Evolutionary conservation across 2,888 invertebrate genomes (phyloP), one percentile per base, ranked within the genome.

Genomic region (Ferdinandea cuprea): DNA sequence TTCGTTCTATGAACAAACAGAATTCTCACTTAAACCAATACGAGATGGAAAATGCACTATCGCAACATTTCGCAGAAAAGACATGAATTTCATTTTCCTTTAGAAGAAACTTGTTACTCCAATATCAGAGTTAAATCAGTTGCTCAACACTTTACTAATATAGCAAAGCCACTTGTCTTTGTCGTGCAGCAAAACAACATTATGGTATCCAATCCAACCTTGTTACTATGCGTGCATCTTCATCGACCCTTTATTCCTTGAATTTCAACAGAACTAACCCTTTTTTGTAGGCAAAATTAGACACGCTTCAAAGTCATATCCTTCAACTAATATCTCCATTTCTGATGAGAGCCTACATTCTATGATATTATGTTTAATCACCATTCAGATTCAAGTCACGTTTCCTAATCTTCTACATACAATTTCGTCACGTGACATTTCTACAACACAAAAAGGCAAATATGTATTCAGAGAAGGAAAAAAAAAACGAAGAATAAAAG

Each of bases 381-480:
- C 5, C 30, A 46, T 73, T 48, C 28, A 13, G 6, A 73, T 46
- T 54, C 73, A 30, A 19, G 63, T 63, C 73, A 73, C 73, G 73
- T 73, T 63, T 56, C 30, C 28, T 48, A 37, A 56, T 73, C 44
- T 48, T 63, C 54, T 48, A 63, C 73, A 63, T 56, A 73, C 44
- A 44, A 72, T 56, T 73, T 21, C n/a, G 63, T 73, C 63, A 63
- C 63, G 73, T 73, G 73, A 28, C 63, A 44, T 44, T 56, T 46
- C 44, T 73, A 54, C 46, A 52, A 59, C 40, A 71, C 56, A 52
- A 28, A 37, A 25, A 6, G 21, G 13, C 28, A 46, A 54, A n/a
- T n/a, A n/a, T n/a, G n/a, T 52, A 44, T 42, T 15, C 44, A 58
- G 30, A 40, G 44, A 28, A 40, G n/a, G 6, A 42, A 42, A 50